phyloP scores from a whole-genome alignment of 2,888 invertebrate species.

The Lasioglossum calceatum region DNA sequence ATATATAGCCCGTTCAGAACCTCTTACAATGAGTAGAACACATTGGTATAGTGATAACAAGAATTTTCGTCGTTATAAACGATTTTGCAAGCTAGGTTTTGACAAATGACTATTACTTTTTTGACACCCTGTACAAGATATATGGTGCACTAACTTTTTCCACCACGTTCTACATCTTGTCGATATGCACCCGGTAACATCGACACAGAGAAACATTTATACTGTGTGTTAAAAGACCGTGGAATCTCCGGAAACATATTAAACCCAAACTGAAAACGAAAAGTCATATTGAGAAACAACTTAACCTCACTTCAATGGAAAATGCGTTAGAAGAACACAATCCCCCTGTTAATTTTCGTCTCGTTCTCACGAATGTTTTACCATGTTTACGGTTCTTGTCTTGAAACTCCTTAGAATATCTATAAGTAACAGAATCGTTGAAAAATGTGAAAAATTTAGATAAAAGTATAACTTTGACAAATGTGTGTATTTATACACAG shows the following conservation, averaged over 20 bases:
- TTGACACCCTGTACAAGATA: not conserved
- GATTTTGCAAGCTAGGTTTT: not conserved
- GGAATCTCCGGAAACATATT: slow-evolving; percentile 95
- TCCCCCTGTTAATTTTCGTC: slow-evolving; percentile 12
- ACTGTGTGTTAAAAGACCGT: slow-evolving; percentile 92
- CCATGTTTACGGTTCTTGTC: slow-evolving; percentile 55
- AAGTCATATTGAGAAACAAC: slow-evolving; percentile 69
- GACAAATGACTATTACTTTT: not conserved
- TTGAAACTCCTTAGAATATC: slow-evolving; percentile 18
- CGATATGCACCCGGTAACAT: slow-evolving; percentile 98
- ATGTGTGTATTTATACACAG: not conserved
- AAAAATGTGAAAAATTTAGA: slow-evolving; percentile 39
- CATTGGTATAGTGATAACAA: not conserved
- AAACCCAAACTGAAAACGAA: slow-evolving; percentile 92
- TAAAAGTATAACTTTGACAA: slow-evolving; percentile 23
- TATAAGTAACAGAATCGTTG: slow-evolving; percentile 6
- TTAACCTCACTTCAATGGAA: slow-evolving; percentile 59
- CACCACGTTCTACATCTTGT: slow-evolving; percentile 97
- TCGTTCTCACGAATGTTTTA: slow-evolving; percentile 39
- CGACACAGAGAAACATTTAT: slow-evolving; percentile 96
- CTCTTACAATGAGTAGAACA: not conserved
- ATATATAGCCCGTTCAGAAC: not conserved
- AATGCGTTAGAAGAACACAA: slow-evolving; percentile 12
- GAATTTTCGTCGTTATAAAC: not conserved
- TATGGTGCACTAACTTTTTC: slow-evolving; percentile 91